Percentiles rank a stretch among this genome's conserved stretches.
Conservation (phyloP, 2,888 invertebrate genomes). For the Ernsta delagoae region DNA sequence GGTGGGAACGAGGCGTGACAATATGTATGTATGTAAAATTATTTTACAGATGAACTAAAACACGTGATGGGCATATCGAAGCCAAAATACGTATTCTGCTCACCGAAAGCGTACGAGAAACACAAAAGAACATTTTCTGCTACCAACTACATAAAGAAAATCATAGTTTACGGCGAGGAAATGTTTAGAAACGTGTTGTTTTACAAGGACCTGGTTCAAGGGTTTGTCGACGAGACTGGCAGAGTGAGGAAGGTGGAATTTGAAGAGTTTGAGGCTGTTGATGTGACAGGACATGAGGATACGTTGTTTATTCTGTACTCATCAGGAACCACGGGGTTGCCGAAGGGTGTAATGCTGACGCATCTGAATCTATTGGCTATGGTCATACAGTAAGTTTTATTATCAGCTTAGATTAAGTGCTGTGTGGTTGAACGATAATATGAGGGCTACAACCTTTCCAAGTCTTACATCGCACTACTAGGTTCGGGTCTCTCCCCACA, state of each 20-base stretch:
- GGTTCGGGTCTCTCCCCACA: no score
- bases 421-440: no score
- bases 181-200: constrained; percentile 45
- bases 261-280: constrained; percentile 56
- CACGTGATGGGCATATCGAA: constrained; percentile 63
- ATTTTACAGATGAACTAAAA: constrained; percentile 62
- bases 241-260: constrained; percentile 49
- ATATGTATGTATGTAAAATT: no score
- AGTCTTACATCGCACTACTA: no score
- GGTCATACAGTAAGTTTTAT: constrained; percentile 17
- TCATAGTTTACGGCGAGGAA: constrained; percentile 60
- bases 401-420: no score
- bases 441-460: no score
- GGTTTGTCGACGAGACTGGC: constrained; percentile 47
- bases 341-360: constrained; percentile 70
- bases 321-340: constrained; percentile 72
- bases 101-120: constrained; percentile 54
- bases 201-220: constrained; percentile 54
- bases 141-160: constrained; percentile 50
- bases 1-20: no score
- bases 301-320: constrained; percentile 64
- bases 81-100: constrained; percentile 63
- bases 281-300: constrained; percentile 59
- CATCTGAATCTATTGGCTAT: constrained; percentile 58
- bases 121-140: constrained; percentile 52